Evolutionary conservation across 2,797 vertebrate genomes (phyloP), one percentile per base, ranked within the genome.

Genomic region (Tauraco hartlaubi): DNA sequence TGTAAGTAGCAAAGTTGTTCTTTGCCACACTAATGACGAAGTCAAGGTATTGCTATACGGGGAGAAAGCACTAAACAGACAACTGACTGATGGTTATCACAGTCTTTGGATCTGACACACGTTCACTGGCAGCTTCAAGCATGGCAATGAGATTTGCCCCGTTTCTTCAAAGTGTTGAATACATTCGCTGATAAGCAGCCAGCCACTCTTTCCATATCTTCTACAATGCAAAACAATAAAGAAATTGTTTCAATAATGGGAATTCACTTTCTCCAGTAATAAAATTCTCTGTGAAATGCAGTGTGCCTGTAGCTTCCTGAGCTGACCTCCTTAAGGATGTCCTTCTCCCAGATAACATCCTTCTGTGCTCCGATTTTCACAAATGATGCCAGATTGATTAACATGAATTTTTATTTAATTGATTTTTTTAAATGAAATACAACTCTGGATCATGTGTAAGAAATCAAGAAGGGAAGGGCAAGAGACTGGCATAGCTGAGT

Each of bases 261-360:
- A 90, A 73, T 90, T 83, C 8, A 74, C 55, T 80, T 77, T 33
- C 46, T 58, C 6, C 8, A 31, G 16, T 67, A 61, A 77, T 74
- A 4, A 67, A 59, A 67, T 84, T 59, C 39, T 56, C 83, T 33
- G 16, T 84, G 76, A 77, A 94, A 74, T 67, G n/a, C n/a, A 59
- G 15, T 26, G 19, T 63, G 29, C 39, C 16, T 76, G 4, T 88
- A 9, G 74, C 23, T 69, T 88, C 31, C 15, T 81, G 49, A 59
- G 26, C 17, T 67, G 26, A 58, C 85, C 26, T 73, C 39, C 21
- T 75, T 63, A 55, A 78, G 29, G 46, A 46, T 71, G 18, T 11
- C 25, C 28, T 69, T 85, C 55, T 73, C 11, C 58, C 11, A 44
- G 12, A 62, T 58, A 63, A 35, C 15, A 51, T 44, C 22, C 7